Evolutionary conservation across 2,797 vertebrate genomes (phyloP).

Genomic region (Apodemus agrarius): DNA sequence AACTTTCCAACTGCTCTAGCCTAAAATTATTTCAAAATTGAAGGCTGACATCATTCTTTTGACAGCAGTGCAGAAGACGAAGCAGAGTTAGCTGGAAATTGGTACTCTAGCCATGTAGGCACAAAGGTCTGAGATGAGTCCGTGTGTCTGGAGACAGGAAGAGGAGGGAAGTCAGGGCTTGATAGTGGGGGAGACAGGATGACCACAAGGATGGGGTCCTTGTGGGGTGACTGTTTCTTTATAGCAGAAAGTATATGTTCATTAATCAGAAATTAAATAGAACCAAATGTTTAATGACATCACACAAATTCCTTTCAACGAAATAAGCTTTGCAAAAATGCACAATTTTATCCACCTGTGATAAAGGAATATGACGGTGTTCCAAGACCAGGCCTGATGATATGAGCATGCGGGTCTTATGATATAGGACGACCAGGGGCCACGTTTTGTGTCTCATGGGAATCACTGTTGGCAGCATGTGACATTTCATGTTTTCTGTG

Average conservation of each 20-base stretch:
- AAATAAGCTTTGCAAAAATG: slow-evolving; percentile 81
- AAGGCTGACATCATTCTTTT: slow-evolving; percentile 29
- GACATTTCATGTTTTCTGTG: slow-evolving; percentile 59
- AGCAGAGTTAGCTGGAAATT: not conserved
- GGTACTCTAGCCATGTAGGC: not conserved
- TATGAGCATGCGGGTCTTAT: slow-evolving; percentile 49
- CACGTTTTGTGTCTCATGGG: slow-evolving; percentile 35
- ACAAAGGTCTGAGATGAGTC: not conserved
- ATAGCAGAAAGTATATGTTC: not conserved
- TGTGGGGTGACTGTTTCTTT: not conserved
- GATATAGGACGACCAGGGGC: not conserved
- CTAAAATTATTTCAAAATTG: slow-evolving; percentile 52
- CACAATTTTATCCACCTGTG: slow-evolving; percentile 59
- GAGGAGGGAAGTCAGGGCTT: not conserved
- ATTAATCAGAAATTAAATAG: slow-evolving; percentile 1
- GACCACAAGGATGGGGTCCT: not conserved
- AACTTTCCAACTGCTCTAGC: slow-evolving; percentile 8
- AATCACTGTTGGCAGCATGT: slow-evolving; percentile 61
- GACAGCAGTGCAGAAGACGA: not conserved
- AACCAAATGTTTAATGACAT: not conserved
- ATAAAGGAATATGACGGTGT: slow-evolving; percentile 34
- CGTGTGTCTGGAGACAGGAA: not conserved
- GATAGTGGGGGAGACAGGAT: not conserved
- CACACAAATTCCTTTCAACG: slow-evolving; percentile 65
- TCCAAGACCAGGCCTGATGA: slow-evolving; percentile 67